Conservation (phyloP, 2,113 vertebrate species). For the Diglossa brunneiventris region DNA sequence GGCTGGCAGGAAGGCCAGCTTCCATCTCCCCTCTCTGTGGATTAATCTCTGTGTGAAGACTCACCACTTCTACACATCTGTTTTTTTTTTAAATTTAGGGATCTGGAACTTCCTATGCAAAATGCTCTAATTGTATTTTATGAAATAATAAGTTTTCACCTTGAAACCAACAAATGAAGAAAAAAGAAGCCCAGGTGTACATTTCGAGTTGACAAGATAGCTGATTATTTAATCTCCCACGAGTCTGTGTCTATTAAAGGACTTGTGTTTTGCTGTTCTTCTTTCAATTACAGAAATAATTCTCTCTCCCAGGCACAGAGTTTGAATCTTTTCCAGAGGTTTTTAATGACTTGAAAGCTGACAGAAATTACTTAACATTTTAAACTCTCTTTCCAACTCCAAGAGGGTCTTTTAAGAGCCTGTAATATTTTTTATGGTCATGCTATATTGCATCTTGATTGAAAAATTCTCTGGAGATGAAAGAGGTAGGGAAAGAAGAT, state of each 20-base stretch:
- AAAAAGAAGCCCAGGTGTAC: neutral
- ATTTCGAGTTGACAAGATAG: neutral
- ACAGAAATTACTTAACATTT: conserved; percentile 7
- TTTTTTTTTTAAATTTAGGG: neutral
- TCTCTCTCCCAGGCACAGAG: neutral
- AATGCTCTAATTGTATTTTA: neutral
- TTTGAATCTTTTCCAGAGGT: neutral
- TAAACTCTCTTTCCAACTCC: neutral
- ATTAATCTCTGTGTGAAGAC: neutral
- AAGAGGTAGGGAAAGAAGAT: neutral
- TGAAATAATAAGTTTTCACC: neutral
- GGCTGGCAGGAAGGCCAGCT: neutral
- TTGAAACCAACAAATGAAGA: neutral
- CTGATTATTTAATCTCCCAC: neutral
- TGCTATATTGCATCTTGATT: conserved; percentile 11
- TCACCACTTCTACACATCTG: neutral
- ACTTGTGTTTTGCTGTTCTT: neutral
- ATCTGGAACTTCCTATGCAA: neutral
- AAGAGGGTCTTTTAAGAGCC: neutral
- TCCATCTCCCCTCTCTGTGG: neutral
- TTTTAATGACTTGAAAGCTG: neutral
- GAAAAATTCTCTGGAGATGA: neutral
- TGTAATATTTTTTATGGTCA: neutral
- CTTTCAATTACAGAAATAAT: conserved; percentile 29
- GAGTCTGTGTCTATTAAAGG: neutral